Conservation (phyloP, 1,140 invertebrate genomes). For the Papilio glaucus region DNA sequence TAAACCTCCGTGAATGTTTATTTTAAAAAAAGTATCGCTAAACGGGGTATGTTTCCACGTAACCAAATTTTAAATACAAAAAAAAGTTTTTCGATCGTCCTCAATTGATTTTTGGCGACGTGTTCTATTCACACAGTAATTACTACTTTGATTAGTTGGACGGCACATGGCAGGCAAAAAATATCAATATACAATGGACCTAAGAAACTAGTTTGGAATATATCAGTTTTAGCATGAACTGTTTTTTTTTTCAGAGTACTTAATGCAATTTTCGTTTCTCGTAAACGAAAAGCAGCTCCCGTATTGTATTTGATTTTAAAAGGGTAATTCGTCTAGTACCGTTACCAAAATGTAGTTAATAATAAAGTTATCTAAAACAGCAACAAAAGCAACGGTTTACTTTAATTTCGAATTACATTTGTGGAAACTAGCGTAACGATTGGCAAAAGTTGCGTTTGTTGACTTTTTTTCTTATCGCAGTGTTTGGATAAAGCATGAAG, state of each 20-base stretch:
- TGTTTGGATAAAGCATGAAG: slow-evolving; percentile 20
- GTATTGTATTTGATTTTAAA: background rate
- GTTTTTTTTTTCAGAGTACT: background rate
- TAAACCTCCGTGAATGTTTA: background rate
- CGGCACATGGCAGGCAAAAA: background rate
- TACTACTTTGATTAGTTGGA: slow-evolving; percentile 16
- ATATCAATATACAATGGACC: slow-evolving; percentile 3
- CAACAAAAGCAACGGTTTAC: background rate
- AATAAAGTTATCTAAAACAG: background rate
- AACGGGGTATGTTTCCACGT: background rate
- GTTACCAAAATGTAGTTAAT: background rate
- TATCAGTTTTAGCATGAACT: background rate
- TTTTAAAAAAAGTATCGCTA: slow-evolving; percentile 1
- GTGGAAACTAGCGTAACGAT: slow-evolving; percentile 5
- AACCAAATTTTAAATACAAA: slow-evolving; percentile 8
- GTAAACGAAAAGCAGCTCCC: background rate
- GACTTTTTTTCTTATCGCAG: background rate
- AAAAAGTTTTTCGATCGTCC: slow-evolving; percentile 23
- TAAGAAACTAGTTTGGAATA: background rate
- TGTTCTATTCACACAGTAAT: slow-evolving; percentile 8
- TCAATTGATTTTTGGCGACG: slow-evolving; percentile 18
- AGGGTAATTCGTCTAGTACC: background rate
- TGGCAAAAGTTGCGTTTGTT: slow-evolving; percentile 1
- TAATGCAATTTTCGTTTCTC: background rate
- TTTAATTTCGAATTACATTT: slow-evolving; percentile 2